These are phyloP conservation scores for Trachelus iudaicus DNA, from an alignment of 2,888 invertebrate genomes.

Conservation along the genomic window DNA sequence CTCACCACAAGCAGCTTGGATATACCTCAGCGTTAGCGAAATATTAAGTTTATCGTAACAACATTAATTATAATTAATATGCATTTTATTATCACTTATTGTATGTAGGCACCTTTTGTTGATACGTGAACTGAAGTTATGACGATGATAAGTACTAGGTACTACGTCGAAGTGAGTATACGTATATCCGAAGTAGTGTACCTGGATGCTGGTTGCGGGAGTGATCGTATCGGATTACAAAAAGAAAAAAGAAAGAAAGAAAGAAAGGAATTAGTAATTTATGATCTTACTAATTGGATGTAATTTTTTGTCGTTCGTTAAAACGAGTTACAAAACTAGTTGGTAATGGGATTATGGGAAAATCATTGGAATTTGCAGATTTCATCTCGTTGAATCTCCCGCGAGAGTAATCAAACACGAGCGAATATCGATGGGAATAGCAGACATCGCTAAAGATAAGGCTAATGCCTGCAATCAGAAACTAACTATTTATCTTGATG, in stretches of 20 bases:
- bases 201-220: background rate
- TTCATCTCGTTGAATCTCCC: background rate
- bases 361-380: background rate
- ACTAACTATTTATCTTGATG: conserved; percentile 43
- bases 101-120: conserved; percentile 18
- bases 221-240: background rate
- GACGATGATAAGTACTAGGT: background rate
- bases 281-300: background rate
- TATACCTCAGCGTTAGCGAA: conserved; percentile 50
- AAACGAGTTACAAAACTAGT: background rate
- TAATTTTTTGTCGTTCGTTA: background rate
- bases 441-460: conserved; percentile 33
- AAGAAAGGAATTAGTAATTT: too few species aligned
- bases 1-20: conserved; percentile 61
- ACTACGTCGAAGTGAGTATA: background rate
- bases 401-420: background rate
- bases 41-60: conserved; percentile 41
- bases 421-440: background rate
- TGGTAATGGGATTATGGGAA: background rate
- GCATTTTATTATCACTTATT: conserved; percentile 28
- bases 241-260: background rate
- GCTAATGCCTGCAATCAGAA: conserved; percentile 39
- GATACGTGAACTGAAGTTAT: background rate
- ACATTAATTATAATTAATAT: conserved; percentile 29
- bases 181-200: background rate